phyloP scores from a whole-genome alignment of 2,113 vertebrate species.

The Tragelaphus buxtoni region DNA sequence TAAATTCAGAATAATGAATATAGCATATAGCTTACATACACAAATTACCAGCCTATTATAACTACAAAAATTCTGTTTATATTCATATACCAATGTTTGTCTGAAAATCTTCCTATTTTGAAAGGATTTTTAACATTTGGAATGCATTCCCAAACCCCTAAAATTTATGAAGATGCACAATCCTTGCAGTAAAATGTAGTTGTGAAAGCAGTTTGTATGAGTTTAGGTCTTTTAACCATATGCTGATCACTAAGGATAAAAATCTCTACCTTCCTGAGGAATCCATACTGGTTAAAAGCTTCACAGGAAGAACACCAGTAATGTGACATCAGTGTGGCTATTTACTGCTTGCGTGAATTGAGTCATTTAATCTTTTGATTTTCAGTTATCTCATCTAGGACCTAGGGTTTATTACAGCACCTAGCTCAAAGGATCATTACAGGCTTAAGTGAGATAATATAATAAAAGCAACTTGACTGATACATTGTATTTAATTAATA shows the following conservation, averaged over 20 bases:
- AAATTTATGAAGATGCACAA: constrained; percentile 44
- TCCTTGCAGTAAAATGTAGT: constrained; percentile 42
- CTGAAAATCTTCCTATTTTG: neutral
- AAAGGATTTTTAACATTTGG: neutral
- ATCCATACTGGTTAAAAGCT: neutral
- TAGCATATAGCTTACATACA: neutral
- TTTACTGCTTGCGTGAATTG: neutral
- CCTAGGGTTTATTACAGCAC: neutral
- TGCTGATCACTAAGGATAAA: constrained; percentile 49
- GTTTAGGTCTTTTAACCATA: constrained; percentile 43
- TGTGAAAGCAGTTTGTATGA: constrained; percentile 44
- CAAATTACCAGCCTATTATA: constrained; percentile 22
- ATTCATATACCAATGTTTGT: neutral
- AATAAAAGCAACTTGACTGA: neutral
- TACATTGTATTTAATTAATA: neutral
- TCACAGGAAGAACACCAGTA: no score
- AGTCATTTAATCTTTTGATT: neutral
- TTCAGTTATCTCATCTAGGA: neutral
- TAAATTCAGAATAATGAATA: constrained; percentile 49
- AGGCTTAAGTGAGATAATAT: neutral
- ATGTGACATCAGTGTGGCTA: neutral
- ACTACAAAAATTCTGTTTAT: constrained; percentile 20
- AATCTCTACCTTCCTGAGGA: neutral
- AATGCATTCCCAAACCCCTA: neutral
- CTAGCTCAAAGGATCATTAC: neutral